phyloP scores from a whole-genome alignment of 2,113 vertebrate species.

The Anarhynchus alexandrinus region DNA sequence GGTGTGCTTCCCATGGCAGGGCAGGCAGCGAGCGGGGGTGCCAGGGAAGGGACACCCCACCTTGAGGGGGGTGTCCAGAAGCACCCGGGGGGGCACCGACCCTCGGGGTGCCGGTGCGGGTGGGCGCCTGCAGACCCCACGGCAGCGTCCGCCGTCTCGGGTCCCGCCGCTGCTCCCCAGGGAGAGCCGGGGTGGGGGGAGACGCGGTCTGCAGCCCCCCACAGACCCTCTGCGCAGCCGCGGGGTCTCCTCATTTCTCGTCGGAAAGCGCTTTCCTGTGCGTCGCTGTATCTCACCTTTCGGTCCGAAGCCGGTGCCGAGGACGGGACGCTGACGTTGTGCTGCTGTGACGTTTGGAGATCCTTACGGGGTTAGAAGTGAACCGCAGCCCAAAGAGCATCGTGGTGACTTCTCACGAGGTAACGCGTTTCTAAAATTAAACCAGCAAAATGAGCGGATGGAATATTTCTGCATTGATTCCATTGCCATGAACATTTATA shows the following conservation, averaged over 20 bases:
- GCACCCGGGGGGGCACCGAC: no score
- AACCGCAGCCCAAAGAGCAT: neutral
- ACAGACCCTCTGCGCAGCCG: neutral
- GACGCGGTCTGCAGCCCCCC: neutral
- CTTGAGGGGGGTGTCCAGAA: no score
- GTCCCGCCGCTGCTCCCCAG: neutral
- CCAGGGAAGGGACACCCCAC: neutral
- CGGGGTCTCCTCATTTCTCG: neutral
- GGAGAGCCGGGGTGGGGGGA: neutral
- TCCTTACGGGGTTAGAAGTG: neutral
- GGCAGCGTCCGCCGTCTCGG: neutral
- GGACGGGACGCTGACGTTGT: neutral
- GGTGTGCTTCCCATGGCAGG: neutral
- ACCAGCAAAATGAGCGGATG: neutral
- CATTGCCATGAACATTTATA: neutral
- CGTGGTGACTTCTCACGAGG: neutral
- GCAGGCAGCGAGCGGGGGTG: neutral
- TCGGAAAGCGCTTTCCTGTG: neutral
- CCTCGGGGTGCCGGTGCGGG: rapidly evolving
- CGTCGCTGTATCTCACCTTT: no score
- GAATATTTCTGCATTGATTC: constrained; percentile 1
- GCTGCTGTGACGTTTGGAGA: neutral
- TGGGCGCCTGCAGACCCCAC: neutral
- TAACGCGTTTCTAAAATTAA: neutral
- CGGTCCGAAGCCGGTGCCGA: rapidly evolving